Conservation (phyloP, 1,140 invertebrate species). For the Temnothorax nylanderi region DNA sequence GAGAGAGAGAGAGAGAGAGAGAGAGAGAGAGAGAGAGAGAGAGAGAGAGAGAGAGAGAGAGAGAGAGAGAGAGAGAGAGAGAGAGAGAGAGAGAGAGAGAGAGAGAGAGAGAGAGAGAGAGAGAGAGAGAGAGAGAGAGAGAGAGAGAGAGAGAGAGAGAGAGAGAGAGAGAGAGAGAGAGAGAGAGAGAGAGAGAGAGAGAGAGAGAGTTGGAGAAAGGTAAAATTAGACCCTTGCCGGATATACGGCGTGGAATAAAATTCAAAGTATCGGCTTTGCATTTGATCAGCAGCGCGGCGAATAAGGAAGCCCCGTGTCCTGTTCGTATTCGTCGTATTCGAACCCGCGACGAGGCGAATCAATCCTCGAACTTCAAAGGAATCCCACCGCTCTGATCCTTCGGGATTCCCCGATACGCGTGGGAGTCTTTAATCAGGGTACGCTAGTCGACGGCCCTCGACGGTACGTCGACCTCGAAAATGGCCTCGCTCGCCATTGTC, state of each 20-base stretch:
- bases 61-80: too few species aligned
- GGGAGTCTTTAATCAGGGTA: conserved; percentile 56
- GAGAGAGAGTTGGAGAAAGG: background rate
- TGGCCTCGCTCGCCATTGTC: conserved; percentile 55
- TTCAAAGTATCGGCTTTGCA: conserved; percentile 55
- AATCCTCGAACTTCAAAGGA: conserved; percentile 60
- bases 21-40: too few species aligned
- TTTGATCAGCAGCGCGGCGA: conserved; percentile 46
- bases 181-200: background rate
- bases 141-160: background rate
- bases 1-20: background rate
- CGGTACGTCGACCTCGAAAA: conserved; percentile 34
- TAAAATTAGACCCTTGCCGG: conserved; percentile 29
- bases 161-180: too few species aligned
- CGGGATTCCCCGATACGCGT: conserved; percentile 47
- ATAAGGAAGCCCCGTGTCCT: conserved; percentile 56
- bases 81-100: too few species aligned
- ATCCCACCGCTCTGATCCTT: conserved; percentile 54
- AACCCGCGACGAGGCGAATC: conserved; percentile 37
- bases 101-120: too few species aligned
- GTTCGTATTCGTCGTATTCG: background rate
- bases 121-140: too few species aligned
- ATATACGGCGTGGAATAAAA: conserved; percentile 37
- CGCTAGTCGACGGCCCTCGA: conserved; percentile 24
- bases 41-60: too few species aligned